Percentiles rank a stretch among this genome's conserved stretches.
Conservation (phyloP, 2,113 vertebrate genomes). For the Oceanites oceanicus region DNA sequence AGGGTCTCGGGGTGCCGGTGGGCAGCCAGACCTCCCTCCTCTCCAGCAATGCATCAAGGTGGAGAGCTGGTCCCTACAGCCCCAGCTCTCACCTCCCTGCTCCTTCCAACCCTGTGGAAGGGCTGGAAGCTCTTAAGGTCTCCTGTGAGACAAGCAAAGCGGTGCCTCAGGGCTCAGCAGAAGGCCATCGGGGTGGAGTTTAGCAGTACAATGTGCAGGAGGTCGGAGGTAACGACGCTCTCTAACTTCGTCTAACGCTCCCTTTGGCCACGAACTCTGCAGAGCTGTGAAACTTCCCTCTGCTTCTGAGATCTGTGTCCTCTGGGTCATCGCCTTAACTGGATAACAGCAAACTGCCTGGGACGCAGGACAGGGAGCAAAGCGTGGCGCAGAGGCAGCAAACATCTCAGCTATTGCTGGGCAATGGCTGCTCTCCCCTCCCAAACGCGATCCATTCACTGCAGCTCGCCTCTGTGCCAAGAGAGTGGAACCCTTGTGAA, state of each 20-base stretch:
- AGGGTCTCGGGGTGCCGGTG: accelerated
- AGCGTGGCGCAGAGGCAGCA: neutral
- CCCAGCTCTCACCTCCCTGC: neutral
- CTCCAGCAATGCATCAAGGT: accelerated
- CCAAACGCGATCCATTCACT: neutral
- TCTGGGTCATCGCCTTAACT: neutral
- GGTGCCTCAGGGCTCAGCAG: neutral
- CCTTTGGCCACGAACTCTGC: neutral
- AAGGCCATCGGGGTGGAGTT: accelerated
- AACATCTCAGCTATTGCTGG: slow-evolving; percentile 27
- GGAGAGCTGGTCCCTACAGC: neutral
- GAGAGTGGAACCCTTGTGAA: slow-evolving; percentile 58
- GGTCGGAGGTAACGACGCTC: neutral
- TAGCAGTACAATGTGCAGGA: neutral
- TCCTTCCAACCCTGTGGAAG: neutral
- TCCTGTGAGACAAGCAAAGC: neutral
- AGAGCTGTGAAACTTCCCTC: neutral
- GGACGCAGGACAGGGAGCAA: neutral
- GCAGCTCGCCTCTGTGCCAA: slow-evolving; percentile 5
- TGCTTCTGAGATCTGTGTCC: neutral
- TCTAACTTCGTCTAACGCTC: accelerated
- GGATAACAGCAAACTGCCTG: neutral
- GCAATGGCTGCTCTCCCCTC: slow-evolving; percentile 39
- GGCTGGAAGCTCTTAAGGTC: neutral
- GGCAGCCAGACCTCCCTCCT: neutral